Evolutionary conservation across 2,113 vertebrate species (phyloP), one percentile per base, ranked within the genome.

Genomic region (Chaetodon trifascialis): DNA sequence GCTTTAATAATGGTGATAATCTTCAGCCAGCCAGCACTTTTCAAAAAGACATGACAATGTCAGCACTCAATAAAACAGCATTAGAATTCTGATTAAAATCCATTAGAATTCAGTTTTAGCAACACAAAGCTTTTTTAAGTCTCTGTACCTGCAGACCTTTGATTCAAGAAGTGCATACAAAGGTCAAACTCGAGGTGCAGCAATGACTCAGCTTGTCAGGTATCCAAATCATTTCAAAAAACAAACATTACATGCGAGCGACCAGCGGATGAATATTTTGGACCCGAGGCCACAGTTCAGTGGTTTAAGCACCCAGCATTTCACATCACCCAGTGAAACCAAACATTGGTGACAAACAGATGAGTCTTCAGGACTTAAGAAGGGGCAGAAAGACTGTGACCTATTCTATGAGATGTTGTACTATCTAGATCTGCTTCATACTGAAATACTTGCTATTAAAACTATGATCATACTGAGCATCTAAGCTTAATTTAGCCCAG

Each of bases 261-360:
- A 38, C 69, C 62, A 23, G 71, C 7, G 47, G 36, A 34, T 60
- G 55, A 62, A 68, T 16, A 52, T 60, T 34, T 68, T 23, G 11
- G 23, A 75, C 16, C 54, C 55, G 14, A 3, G 21, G 54, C 12
- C 55, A 69, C 4, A 60, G 34, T 2, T 42, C 15, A 30, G 46
- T 54, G 44, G 12, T 74, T 62, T 46, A 12, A 44, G 11, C 52
- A 38, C 11, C 4, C 15, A 46, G 34, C 2, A 2, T 64, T 66
- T 70, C 76, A 72, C 49, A 56, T 47, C 12, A 14, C 7, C 49
- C 14, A 69, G 3, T 25, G 49, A 80, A 71, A 23, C 78, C 77
- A 36, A 62, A 75, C 6, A 21, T 34, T 36, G 2, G 12, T 6
- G 38, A 69, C 4, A n/a, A 52, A 51, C 5, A 12, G 0, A 17